Evolutionary conservation across 2,797 vertebrate genomes (phyloP).

Genomic region (Danio jaintianensis): DNA sequence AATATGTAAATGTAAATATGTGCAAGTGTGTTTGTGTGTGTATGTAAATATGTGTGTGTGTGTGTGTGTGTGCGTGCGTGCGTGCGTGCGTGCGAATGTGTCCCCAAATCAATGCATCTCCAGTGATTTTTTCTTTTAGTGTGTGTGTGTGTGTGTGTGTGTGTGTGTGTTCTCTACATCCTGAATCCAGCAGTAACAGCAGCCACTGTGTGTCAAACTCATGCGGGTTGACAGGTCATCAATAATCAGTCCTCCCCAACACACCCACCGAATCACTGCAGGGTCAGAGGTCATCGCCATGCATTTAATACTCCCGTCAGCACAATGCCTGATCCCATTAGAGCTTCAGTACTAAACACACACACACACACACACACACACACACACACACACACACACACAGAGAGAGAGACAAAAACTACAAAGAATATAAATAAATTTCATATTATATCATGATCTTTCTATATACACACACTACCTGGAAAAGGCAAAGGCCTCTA

Average conservation of each 20-base stretch:
- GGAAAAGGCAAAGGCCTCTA: no score
- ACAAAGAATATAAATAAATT: no score
- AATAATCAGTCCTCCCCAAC: neutral
- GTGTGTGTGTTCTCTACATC: neutral
- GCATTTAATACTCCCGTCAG: neutral
- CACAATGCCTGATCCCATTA: conserved; percentile 14
- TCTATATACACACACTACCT: no score
- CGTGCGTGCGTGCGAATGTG: no score
- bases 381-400: conserved; percentile 30
- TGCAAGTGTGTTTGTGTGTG: no score
- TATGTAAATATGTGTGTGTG: no score
- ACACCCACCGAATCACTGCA: neutral
- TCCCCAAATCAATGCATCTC: no score
- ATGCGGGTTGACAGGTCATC: neutral
- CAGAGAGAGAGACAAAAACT: no score
- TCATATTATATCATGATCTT: no score
- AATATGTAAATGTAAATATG: no score
- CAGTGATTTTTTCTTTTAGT: no score
- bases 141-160: neutral
- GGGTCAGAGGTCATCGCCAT: conserved; percentile 4
- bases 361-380: conserved; percentile 23
- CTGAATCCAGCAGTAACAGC: neutral
- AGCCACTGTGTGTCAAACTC: neutral
- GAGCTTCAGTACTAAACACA: conserved; percentile 15
- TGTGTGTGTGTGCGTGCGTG: neutral